phyloP scores from a whole-genome alignment of 2,797 vertebrate species.

The Sebastes melanostomus region DNA sequence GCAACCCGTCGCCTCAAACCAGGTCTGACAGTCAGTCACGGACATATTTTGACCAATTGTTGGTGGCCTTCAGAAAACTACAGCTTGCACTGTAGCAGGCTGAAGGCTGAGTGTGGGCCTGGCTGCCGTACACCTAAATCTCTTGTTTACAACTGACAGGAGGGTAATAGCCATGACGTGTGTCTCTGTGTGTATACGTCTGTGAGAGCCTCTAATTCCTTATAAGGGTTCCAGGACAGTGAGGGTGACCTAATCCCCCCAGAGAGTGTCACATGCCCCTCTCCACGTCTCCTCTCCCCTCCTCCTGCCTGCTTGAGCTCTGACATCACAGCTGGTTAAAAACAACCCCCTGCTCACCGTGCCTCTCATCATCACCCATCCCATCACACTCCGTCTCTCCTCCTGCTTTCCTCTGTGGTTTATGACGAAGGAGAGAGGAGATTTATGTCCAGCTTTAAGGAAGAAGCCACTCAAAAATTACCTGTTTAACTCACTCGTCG shows the following conservation, averaged over 20 bases:
- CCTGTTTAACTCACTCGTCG: neutral
- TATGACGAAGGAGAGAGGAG: neutral
- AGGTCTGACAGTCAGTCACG: neutral
- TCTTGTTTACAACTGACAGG: constrained; percentile 63
- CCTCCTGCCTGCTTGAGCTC: constrained; percentile 71
- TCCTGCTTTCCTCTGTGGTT: constrained; percentile 15
- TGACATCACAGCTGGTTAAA: constrained; percentile 80
- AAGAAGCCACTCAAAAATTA: neutral
- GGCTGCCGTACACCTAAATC: constrained; percentile 36
- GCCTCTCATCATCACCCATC: constrained; percentile 26
- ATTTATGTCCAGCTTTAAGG: constrained; percentile 3
- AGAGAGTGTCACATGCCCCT: constrained; percentile 77
- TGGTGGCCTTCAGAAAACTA: neutral
- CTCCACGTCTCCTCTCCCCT: constrained; percentile 43
- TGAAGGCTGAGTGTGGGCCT: constrained; percentile 22
- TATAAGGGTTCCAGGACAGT: constrained; percentile 75
- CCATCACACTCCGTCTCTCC: constrained; percentile 6
- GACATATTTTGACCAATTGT: constrained; percentile 24
- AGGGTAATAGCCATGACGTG: constrained; percentile 26
- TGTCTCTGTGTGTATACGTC: constrained; percentile 34
- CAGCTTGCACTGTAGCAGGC: constrained; percentile 29
- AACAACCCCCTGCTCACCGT: constrained; percentile 43
- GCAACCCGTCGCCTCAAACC: neutral
- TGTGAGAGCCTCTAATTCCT: constrained; percentile 59
- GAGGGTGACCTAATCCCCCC: constrained; percentile 76